Conservation (phyloP, 2,888 invertebrate genomes). For the Beris chalybata region DNA sequence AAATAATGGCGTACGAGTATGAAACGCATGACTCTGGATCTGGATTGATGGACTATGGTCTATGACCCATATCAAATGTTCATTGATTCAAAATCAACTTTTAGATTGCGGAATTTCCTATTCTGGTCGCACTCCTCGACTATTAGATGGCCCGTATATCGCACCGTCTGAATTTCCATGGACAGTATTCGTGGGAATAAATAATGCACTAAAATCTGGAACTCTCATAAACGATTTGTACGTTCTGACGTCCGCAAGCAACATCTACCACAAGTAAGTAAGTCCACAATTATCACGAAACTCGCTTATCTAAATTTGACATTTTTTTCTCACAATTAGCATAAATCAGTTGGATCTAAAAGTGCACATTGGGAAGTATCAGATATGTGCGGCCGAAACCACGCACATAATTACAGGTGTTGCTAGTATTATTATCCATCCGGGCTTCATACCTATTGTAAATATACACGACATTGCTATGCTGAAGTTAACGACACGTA, state of each 20-base stretch:
- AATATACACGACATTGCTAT: slow-evolving; percentile 62
- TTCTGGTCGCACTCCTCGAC: background rate
- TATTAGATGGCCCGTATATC: background rate
- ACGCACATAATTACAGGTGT: background rate
- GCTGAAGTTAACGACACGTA: slow-evolving; percentile 58
- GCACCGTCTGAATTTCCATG: slow-evolving; percentile 43
- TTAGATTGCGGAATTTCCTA: slow-evolving; percentile 10
- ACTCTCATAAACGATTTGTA: slow-evolving; percentile 63
- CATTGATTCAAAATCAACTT: slow-evolving; percentile 47
- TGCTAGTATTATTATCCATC: slow-evolving; percentile 56
- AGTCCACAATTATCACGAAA: background rate
- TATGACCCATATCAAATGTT: too few relatives aligned
- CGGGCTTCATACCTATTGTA: slow-evolving; percentile 58
- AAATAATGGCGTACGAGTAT: too few relatives aligned
- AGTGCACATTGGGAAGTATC: background rate
- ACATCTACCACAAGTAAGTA: slow-evolving; percentile 56
- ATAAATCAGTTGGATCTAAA: background rate
- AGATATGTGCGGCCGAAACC: background rate
- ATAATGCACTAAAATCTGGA: slow-evolving; percentile 61
- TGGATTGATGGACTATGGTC: too few relatives aligned
- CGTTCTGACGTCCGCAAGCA: slow-evolving; percentile 61
- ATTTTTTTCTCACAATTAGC: too few relatives aligned
- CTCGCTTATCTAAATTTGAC: background rate
- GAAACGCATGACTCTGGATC: too few relatives aligned
- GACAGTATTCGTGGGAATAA: slow-evolving; percentile 57